Conservation (phyloP, 2,797 vertebrate genomes). For the Poeciliopsis infans region DNA sequence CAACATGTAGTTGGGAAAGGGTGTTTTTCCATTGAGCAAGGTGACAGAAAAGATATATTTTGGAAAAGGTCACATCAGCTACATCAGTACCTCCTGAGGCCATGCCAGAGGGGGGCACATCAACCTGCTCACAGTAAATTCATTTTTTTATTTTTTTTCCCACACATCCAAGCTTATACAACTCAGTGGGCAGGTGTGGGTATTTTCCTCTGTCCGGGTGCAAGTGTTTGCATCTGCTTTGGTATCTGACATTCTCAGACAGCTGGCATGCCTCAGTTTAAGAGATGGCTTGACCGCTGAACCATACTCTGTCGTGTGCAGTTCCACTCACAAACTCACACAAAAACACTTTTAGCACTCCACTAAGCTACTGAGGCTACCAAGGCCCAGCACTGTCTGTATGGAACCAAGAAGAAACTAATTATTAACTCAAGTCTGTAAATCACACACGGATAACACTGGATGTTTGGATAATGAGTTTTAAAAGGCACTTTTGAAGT, state of each 20-base stretch:
- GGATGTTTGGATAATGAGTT: conserved; percentile 17
- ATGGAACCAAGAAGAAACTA: conserved; percentile 35
- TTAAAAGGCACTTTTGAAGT: conserved; percentile 12
- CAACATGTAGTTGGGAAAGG: conserved; percentile 36
- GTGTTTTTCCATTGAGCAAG: conserved; percentile 25
- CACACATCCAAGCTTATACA: conserved; percentile 26
- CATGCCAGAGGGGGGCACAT: conserved; percentile 14
- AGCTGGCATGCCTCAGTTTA: conserved; percentile 63
- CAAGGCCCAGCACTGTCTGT: conserved; percentile 37
- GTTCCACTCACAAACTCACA: conserved; percentile 38
- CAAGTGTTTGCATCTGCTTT: conserved; percentile 21
- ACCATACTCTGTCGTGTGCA: conserved; percentile 53
- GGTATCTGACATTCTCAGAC: conserved; percentile 66
- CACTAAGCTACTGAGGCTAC: conserved; percentile 32
- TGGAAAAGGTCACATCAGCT: conserved; percentile 59
- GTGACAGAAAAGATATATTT: conserved; percentile 42
- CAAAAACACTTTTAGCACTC: conserved; percentile 11
- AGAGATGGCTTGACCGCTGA: conserved; percentile 62
- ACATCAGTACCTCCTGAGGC: conserved; percentile 47
- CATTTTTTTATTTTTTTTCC: background rate
- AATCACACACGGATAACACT: conserved; percentile 19
- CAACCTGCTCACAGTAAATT: conserved; percentile 15
- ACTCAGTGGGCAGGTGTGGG: conserved; percentile 15
- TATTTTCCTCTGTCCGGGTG: conserved; percentile 8
- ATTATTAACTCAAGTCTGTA: conserved; percentile 23